Evolutionary conservation across 2,888 invertebrate genomes (phyloP).

Genomic region (Pseudanteris insignis): DNA sequence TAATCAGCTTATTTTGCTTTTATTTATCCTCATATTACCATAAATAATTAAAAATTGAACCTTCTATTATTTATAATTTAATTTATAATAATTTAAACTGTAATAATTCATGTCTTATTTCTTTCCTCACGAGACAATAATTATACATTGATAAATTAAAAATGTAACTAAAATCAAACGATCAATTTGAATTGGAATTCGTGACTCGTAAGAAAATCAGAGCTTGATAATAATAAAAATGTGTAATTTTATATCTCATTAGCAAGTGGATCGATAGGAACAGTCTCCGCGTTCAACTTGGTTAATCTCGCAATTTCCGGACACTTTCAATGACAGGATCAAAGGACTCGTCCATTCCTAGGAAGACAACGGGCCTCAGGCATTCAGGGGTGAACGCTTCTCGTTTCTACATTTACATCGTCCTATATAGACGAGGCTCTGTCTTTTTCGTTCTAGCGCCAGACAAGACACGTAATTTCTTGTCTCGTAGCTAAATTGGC

Average conservation of each 20-base stretch:
- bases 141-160: too few relatives aligned
- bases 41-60: too few relatives aligned
- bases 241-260: constrained; percentile 19
- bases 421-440: constrained; percentile 3
- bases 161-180: neutral
- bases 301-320: constrained; percentile 45
- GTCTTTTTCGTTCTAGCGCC: constrained; percentile 15
- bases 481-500: constrained; percentile 38
- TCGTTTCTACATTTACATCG: constrained; percentile 28
- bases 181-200: neutral
- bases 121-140: too few relatives aligned
- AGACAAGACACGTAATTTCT: constrained; percentile 38
- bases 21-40: too few relatives aligned
- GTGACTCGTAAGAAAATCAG: too few relatives aligned
- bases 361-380: constrained; percentile 34
- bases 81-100: too few relatives aligned
- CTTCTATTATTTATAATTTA: too few relatives aligned
- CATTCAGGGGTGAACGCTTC: constrained; percentile 18
- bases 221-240: neutral
- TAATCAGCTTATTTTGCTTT: too few relatives aligned
- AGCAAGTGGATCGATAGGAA: constrained; percentile 23
- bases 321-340: constrained; percentile 59
- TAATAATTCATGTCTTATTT: too few relatives aligned
- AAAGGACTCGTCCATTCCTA: constrained; percentile 51
- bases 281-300: constrained; percentile 38